Conservation (phyloP, 2,888 invertebrate species). For the Ecliptopera silaceata region DNA sequence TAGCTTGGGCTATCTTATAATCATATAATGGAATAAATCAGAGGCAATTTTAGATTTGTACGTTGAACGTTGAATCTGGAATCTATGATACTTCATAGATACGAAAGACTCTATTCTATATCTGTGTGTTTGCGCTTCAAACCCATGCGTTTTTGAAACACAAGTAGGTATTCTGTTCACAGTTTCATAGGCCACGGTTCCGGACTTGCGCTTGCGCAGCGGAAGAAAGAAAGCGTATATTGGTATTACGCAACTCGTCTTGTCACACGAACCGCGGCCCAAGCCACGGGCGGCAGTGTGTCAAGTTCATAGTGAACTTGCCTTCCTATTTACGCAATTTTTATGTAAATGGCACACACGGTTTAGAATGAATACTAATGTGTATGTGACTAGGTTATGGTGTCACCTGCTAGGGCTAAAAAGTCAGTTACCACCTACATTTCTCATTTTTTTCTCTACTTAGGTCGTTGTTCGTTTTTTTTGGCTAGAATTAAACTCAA, state of each 20-base stretch:
- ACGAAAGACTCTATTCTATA: too few relatives aligned
- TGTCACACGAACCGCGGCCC: constrained; percentile 43
- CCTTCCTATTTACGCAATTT: constrained; percentile 25
- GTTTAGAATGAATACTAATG: constrained; percentile 5
- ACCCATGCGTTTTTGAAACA: too few relatives aligned
- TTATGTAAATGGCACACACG: constrained; percentile 16
- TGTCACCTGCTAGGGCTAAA: background rate
- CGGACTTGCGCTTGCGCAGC: background rate
- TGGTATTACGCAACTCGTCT: constrained; percentile 24
- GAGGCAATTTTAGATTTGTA: too few relatives aligned
- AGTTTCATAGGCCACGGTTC: background rate
- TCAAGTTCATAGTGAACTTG: constrained; percentile 42
- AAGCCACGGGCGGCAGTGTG: constrained; percentile 44
- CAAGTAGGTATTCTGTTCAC: too few relatives aligned
- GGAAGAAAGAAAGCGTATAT: constrained; percentile 45
- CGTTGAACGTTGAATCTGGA: too few relatives aligned
- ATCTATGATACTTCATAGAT: too few relatives aligned
- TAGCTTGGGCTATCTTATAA: too few relatives aligned
- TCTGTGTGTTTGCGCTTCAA: too few relatives aligned
- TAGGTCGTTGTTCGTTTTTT: too few relatives aligned
- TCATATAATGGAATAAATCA: too few relatives aligned
- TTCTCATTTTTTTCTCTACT: background rate
- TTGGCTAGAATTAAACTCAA: too few relatives aligned
- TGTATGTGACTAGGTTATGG: constrained; percentile 4
- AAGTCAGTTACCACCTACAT: background rate